Base-by-base conservation (phyloP, 2,113 vertebrate species). In the Callithrix jacchus region DNA sequence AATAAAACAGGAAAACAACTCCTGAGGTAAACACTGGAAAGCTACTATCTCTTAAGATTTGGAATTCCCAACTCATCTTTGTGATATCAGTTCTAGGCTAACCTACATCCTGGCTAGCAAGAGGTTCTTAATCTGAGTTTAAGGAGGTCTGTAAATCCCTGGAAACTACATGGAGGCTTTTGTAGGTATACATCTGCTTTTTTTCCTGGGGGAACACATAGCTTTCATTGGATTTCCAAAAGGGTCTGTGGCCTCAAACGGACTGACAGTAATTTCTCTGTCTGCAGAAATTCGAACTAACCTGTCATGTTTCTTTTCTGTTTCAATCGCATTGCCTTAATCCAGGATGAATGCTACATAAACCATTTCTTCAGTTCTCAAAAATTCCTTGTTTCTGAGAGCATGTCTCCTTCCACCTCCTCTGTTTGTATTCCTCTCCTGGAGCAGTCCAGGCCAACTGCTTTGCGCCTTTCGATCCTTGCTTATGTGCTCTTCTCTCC, bases 171-270 rank as follows among this genome's bases (percentile, higher is more conserved):
- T 42, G 58, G 20, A 49, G 37, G 12, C 9, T 87, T 94, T 94
- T 71, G 42, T 21, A 83, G 79, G 23, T 56, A 11, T 35, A 56
- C 35, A 66, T 76, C 47, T 87, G 54, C 32, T 66, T 95, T 32
- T 32, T 86, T 94, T 93, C 58, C 73, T 40, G 4, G 25, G 47
- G 96, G 4, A 93, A 56, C 14, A 81, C 12, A 25, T 30, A 32
- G 5, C 9, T 94, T 94, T 95, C 14, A 35, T 18, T 89, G 82
- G 21, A 61, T 93, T 89, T 96, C 66, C 35, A 81, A 90, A 87
- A 71, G 4, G 1, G 2, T 45, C 42, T 58, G 6, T 18, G 7
- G 6, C 30, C 23, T 35, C 52, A 76, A 74, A 86, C 64, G 42
- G 5, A 54, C 52, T 84, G 58, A 84, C 3, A 83, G 73, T 10